Base-by-base conservation (phyloP, 2,888 invertebrate species). In the Unio pictorum region DNA sequence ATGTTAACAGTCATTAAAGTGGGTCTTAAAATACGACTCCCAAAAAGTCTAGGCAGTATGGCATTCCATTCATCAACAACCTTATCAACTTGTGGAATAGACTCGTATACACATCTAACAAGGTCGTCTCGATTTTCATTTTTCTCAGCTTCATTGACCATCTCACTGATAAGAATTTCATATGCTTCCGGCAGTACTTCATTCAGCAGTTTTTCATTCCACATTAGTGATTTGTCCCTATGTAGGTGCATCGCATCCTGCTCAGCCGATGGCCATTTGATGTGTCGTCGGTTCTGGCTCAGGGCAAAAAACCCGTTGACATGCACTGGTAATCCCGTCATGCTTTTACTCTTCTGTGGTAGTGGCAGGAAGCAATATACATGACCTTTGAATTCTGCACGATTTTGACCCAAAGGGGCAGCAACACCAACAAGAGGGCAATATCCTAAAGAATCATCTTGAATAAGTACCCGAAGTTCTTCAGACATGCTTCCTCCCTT, bases 21-120 rank as follows among this genome's bases (percentile, higher is more conserved):
- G 26, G 15, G 54, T 7, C 68, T 6, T 54, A 61, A 54, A 23
- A 71, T 55, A 23, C 20, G 55, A 7, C 60, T 28, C 20, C 63
- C 30, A 6, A 73, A 62, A 2, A 71, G 73, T 1, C 64, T 30
- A 23, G 84, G 68, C 20, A 87, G 74, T 61, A 68, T 57, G 23
- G n/a, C 15, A 4, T 26, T 59, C 73, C 73, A 74, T 60, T 63
- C 66, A 18, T 34, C 55, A 23, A 60, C 54, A 17, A 63, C 59
- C 8, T 23, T 59, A 20, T 55, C 26, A 28, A 55, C 57, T 57
- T 67, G 59, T 7, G 73, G 73, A 23, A 74, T 54, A 20, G 60
- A 57, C 28, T 66, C 64, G 55, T 68, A 74, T 11, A 71, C 66
- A 54, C 61, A 30, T 5, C 55, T 20, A 18, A 71, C 57, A 18